Evolutionary conservation across 2,797 vertebrate genomes (phyloP).

Genomic region (Notolabrus celidotus): DNA sequence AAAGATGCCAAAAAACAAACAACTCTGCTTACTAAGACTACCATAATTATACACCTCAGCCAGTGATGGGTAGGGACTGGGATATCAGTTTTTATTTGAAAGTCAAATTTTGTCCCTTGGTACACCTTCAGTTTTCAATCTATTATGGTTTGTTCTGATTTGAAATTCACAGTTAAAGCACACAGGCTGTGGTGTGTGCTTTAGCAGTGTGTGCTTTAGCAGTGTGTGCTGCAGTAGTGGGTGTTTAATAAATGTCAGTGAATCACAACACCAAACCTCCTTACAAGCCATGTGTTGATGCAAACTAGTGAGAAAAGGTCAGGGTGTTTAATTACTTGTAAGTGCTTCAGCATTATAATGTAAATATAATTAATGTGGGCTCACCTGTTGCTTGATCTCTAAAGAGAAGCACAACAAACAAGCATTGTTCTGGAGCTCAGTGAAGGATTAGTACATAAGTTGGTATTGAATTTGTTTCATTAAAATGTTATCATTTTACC

Average conservation of each 20-base stretch:
- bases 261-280: background rate
- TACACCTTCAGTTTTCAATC: background rate
- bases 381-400: constrained; percentile 12
- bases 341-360: background rate
- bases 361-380: background rate
- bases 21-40: background rate
- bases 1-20: background rate
- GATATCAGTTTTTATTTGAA: constrained; percentile 1
- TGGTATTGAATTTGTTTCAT: background rate
- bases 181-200: background rate
- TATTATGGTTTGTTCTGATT: background rate
- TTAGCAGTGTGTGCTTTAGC: background rate
- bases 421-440: background rate
- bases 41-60: background rate
- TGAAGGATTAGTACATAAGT: background rate
- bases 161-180: background rate
- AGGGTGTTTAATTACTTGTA: constrained; percentile 2
- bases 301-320: background rate
- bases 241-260: constrained; percentile 3
- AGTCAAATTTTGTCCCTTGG: background rate
- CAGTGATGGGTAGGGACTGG: background rate
- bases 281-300: background rate
- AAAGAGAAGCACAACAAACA: background rate
- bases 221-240: background rate
- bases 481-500: no score